Conservation (phyloP, 2,888 invertebrate species). For the Platynereis dumerilii region DNA sequence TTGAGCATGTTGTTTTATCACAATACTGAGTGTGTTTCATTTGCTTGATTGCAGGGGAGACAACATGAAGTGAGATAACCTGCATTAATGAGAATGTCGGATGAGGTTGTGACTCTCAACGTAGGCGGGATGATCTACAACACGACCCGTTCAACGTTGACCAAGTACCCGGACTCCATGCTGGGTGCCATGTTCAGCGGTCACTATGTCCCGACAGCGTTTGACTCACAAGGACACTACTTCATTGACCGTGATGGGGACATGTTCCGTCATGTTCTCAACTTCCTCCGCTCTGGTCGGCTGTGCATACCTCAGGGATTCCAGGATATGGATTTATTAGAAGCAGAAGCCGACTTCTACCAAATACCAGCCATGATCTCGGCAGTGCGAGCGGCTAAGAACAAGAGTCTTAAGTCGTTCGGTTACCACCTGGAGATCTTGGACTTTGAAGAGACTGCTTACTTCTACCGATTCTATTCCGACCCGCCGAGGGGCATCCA, state of each 20-base stretch:
- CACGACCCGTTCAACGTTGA: conserved; percentile 43
- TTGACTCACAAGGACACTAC: conserved; percentile 40
- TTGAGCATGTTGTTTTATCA: too few relatives aligned
- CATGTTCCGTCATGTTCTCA: conserved; percentile 45
- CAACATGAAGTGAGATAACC: too few relatives aligned
- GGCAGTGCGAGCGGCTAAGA: conserved; percentile 18
- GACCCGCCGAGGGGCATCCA: conserved; percentile 41
- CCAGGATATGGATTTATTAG: conserved; percentile 45
- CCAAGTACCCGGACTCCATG: conserved; percentile 46
- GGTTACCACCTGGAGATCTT: conserved; percentile 44
- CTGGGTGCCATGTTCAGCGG: conserved; percentile 46
- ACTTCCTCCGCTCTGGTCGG: conserved; percentile 44
- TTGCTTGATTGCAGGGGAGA: too few relatives aligned
- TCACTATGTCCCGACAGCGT: conserved; percentile 37
- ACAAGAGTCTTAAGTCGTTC: conserved; percentile 13
- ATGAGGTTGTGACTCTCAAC: conserved; percentile 43
- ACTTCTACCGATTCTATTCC: conserved; percentile 44
- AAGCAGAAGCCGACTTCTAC: conserved; percentile 48
- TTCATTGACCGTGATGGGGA: conserved; percentile 50
- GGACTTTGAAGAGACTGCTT: conserved; percentile 46
- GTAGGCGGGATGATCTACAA: conserved; percentile 46
- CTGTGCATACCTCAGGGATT: conserved; percentile 45
- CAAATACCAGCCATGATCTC: conserved; percentile 35
- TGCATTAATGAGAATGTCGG: conserved; percentile 9
- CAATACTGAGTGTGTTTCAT: not conserved